Evolutionary conservation across 2,797 vertebrate species (phyloP).

Genomic region (Labroides dimidiatus): DNA sequence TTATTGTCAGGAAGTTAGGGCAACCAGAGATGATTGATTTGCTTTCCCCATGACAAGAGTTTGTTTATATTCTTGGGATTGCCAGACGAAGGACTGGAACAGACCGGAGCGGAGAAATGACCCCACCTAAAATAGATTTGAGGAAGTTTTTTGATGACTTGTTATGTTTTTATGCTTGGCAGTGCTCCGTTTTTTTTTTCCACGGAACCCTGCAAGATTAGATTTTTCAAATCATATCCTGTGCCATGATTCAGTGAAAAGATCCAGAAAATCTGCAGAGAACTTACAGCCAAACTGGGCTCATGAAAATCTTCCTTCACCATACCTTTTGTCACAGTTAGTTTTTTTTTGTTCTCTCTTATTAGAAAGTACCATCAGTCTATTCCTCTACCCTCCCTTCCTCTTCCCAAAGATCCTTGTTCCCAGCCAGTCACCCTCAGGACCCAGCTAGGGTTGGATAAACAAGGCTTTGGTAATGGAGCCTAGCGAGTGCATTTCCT

Average conservation of each 20-base stretch:
- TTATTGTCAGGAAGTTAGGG: conserved; percentile 9
- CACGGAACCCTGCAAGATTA: conserved; percentile 17
- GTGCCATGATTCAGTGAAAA: conserved; percentile 31
- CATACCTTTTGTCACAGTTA: conserved; percentile 30
- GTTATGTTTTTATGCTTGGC: conserved; percentile 42
- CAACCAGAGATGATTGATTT: conserved; percentile 35
- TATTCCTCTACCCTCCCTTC: conserved; percentile 55
- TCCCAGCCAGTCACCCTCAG: conserved; percentile 68
- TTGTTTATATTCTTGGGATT: conserved; percentile 56
- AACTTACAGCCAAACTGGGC: not conserved
- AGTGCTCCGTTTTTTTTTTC: conserved; percentile 25
- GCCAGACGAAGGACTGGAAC: conserved; percentile 51
- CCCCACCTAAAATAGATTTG: conserved; percentile 56
- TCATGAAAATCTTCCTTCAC: conserved; percentile 17
- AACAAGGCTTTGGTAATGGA: conserved; percentile 76
- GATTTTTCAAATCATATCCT: conserved; percentile 23
- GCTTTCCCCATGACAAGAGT: conserved; percentile 22
- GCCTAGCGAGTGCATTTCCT: conserved; percentile 78
- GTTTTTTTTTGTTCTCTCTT: conserved; percentile 48
- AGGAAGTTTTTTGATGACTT: conserved; percentile 57
- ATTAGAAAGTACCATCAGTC: conserved; percentile 57
- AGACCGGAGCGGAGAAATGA: conserved; percentile 54
- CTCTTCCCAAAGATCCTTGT: conserved; percentile 63
- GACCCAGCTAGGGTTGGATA: conserved; percentile 73
- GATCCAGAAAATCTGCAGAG: conserved; percentile 4